A percentile compares a stretch with the other conserved stretches of the same genome.
Evolutionary conservation across 2,113 vertebrate species (phyloP).

Genomic region (Drymodes brunneopygia): DNA sequence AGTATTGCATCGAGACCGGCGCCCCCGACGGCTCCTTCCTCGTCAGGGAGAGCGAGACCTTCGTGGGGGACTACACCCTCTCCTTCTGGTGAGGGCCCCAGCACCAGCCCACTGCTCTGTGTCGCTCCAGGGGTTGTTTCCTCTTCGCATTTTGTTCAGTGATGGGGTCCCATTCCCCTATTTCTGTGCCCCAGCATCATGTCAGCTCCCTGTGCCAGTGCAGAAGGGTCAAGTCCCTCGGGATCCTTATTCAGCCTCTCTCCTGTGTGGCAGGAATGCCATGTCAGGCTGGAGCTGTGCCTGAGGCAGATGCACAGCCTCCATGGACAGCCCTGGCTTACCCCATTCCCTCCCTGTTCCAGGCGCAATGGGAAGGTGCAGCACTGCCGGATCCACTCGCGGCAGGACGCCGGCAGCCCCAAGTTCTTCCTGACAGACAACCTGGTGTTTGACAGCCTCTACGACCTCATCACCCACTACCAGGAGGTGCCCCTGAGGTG

Average conservation of each 20-base stretch:
- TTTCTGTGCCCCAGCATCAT: background rate
- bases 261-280: background rate
- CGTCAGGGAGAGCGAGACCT: conserved; percentile 96
- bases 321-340: accelerated
- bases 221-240: background rate
- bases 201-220: background rate
- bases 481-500: conserved; percentile 96
- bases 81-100: conserved; percentile 89
- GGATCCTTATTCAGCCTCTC: accelerated
- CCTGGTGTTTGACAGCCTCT: conserved; percentile 96
- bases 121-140: accelerated
- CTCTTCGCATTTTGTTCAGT: background rate
- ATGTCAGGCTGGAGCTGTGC: background rate
- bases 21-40: conserved; percentile 95
- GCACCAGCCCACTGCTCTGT: accelerated
- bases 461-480: conserved; percentile 96
- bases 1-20: conserved; percentile 93
- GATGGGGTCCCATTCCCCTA: background rate
- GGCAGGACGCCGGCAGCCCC: conserved; percentile 93
- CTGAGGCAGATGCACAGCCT: background rate
- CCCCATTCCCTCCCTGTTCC: background rate
- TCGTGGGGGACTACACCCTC: conserved; percentile 94
- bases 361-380: conserved; percentile 97
- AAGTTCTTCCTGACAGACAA: conserved; percentile 99
- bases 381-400: conserved; percentile 96